phyloP scores from a whole-genome alignment of 2,888 invertebrate genomes.

The Rhingia rostrata region DNA sequence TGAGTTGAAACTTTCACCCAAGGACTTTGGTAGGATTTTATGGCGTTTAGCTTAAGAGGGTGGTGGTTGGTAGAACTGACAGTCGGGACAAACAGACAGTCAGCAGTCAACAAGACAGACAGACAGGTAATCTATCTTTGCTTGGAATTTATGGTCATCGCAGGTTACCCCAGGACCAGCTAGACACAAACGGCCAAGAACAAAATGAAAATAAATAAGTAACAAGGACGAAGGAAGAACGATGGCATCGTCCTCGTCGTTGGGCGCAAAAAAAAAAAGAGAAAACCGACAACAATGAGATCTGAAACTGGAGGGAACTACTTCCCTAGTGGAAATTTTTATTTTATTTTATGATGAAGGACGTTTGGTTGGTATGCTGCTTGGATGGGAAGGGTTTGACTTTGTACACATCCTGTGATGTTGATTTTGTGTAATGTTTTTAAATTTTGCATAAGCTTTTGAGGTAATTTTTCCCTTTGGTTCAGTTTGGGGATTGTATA shows the following conservation, averaged over 20 bases:
- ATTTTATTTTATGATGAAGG: not conserved
- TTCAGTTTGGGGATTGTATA: not conserved
- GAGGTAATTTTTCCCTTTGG: slow-evolving; percentile 20
- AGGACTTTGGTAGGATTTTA: slow-evolving; percentile 43
- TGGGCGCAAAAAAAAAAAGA: not conserved
- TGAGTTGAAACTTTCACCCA: slow-evolving; percentile 62
- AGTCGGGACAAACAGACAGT: slow-evolving; percentile 48
- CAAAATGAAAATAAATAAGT: slow-evolving; percentile 56
- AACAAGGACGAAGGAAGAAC: slow-evolving; percentile 26
- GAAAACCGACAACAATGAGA: slow-evolving; percentile 36
- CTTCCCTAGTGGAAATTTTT: slow-evolving; percentile 20
- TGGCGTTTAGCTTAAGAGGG: slow-evolving; percentile 37
- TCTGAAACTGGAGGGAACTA: not conserved
- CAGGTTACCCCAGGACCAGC: slow-evolving; percentile 30
- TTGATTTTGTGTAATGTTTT: slow-evolving; percentile 26
- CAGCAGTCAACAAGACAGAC: slow-evolving; percentile 63
- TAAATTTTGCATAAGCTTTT: slow-evolving; percentile 43
- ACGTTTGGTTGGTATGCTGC: not conserved
- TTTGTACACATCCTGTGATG: slow-evolving; percentile 15
- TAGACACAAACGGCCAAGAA: not conserved
- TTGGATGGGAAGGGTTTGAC: not conserved
- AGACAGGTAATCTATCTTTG: slow-evolving; percentile 71
- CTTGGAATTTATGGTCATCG: slow-evolving; percentile 64
- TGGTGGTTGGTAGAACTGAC: slow-evolving; percentile 6
- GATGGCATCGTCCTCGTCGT: not conserved